Conservation (phyloP, 2,888 invertebrate species). For the Gastrophysa polygoni region DNA sequence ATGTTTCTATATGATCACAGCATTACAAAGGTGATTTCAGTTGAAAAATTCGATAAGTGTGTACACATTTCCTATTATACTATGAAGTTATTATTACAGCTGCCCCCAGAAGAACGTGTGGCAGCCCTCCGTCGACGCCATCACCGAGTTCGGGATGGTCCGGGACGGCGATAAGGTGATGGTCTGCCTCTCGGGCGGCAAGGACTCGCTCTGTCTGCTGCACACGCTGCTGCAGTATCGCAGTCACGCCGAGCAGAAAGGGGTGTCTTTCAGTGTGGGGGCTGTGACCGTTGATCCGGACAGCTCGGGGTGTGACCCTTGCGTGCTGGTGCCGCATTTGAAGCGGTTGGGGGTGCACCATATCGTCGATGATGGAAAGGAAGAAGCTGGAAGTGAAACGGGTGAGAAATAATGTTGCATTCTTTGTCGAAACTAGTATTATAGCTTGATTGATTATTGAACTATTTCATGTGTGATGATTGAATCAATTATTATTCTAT, state of each 20-base stretch:
- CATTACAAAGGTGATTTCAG: too few species aligned
- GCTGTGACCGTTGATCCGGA: slow-evolving; percentile 80
- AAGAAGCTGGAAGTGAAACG: slow-evolving; percentile 43
- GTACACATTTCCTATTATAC: too few species aligned
- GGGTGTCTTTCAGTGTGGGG: slow-evolving; percentile 73
- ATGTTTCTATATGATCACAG: too few species aligned
- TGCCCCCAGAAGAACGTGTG: slow-evolving; percentile 81
- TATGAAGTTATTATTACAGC: too few species aligned
- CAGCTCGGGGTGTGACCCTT: slow-evolving; percentile 61
- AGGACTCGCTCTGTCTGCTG: slow-evolving; percentile 81
- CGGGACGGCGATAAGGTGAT: slow-evolving; percentile 73
- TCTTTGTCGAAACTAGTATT: too few species aligned
- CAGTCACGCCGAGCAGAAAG: slow-evolving; percentile 75
- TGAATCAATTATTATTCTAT: too few species aligned
- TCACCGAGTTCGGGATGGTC: slow-evolving; percentile 85
- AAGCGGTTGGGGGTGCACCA: slow-evolving; percentile 75
- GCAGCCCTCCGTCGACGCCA: slow-evolving; percentile 81
- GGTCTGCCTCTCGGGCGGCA: slow-evolving; percentile 84
- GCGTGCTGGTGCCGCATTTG: slow-evolving; percentile 76
- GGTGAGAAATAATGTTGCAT: slow-evolving; percentile 34
- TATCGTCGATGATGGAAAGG: slow-evolving; percentile 68
- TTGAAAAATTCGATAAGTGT: too few species aligned
- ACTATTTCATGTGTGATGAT: too few species aligned
- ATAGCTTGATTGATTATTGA: too few species aligned
- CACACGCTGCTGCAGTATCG: slow-evolving; percentile 87